These are phyloP conservation scores for Eupithecia centaureata DNA, from an alignment of 2,888 invertebrate species.

Conservation along the genomic window DNA sequence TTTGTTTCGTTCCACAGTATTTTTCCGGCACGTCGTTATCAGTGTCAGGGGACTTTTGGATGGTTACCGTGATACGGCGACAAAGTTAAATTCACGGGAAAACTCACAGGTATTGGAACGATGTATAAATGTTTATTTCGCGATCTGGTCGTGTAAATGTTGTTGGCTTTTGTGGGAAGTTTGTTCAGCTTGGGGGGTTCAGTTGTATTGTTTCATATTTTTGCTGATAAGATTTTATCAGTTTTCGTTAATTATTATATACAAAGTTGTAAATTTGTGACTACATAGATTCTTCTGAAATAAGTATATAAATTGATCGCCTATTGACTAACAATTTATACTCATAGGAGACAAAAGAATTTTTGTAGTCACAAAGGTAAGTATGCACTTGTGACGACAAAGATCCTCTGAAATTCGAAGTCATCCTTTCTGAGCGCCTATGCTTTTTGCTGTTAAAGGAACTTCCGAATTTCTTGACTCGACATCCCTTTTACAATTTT, in stretches of 20 bases:
- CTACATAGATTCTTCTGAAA: too few relatives aligned
- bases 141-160: background rate
- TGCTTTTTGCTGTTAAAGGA: too few relatives aligned
- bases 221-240: background rate
- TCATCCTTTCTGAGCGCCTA: background rate
- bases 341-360: too few relatives aligned
- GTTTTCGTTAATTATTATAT: too few relatives aligned
- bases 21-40: slow-evolving; percentile 63
- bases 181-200: background rate
- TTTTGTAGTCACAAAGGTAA: too few relatives aligned
- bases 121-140: slow-evolving; percentile 19
- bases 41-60: slow-evolving; percentile 62
- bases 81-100: slow-evolving; percentile 60
- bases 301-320: background rate
- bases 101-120: slow-evolving; percentile 25
- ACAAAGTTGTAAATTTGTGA: too few relatives aligned
- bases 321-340: too few relatives aligned
- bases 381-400: too few relatives aligned
- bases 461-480: background rate
- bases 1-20: slow-evolving; percentile 62
- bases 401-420: background rate
- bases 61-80: slow-evolving; percentile 62
- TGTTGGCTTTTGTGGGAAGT: background rate
- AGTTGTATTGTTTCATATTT: background rate
- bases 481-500: slow-evolving; percentile 8